Evolutionary conservation across 2,888 invertebrate genomes (phyloP).

Genomic region (Acronicta leporina): DNA sequence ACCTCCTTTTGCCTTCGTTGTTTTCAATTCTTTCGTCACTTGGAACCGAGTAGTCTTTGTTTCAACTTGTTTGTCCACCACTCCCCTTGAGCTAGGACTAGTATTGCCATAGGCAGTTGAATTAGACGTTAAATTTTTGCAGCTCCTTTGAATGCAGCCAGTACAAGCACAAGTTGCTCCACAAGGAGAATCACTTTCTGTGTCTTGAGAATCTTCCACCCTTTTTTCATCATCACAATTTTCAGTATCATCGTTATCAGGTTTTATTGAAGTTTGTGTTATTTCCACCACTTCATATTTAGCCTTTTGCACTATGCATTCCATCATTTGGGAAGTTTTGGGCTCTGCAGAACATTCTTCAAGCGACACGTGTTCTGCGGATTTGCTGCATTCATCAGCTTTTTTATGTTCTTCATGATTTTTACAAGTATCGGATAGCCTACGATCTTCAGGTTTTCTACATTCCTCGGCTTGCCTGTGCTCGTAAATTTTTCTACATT

Average conservation of each 20-base stretch:
- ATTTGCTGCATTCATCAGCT: not conserved
- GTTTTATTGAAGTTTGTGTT: too few species aligned
- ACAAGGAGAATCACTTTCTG: not conserved
- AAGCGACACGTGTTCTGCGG: not conserved
- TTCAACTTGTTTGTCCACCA: conserved; percentile 8
- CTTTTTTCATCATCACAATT: not conserved
- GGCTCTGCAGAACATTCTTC: not conserved
- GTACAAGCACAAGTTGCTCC: conserved; percentile 15
- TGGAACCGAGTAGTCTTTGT: conserved; percentile 8
- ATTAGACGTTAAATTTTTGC: not conserved
- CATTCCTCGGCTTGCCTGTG: not conserved
- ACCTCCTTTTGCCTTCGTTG: conserved; percentile 12
- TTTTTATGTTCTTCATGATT: not conserved
- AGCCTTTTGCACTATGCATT: not conserved
- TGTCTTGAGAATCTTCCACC: conserved; percentile 1
- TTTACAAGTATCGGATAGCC: not conserved
- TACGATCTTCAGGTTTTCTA: not conserved
- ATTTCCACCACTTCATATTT: conserved; percentile 2
- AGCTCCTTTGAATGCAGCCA: conserved; percentile 6
- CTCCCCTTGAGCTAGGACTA: too few species aligned
- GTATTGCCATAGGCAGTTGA: not conserved
- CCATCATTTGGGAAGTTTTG: not conserved
- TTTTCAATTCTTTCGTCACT: conserved; percentile 22
- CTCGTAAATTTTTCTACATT: not conserved
- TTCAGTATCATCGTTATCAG: not conserved